Evolutionary conservation across 2,797 vertebrate species (phyloP).

Genomic region (Sebastes jordani): DNA sequence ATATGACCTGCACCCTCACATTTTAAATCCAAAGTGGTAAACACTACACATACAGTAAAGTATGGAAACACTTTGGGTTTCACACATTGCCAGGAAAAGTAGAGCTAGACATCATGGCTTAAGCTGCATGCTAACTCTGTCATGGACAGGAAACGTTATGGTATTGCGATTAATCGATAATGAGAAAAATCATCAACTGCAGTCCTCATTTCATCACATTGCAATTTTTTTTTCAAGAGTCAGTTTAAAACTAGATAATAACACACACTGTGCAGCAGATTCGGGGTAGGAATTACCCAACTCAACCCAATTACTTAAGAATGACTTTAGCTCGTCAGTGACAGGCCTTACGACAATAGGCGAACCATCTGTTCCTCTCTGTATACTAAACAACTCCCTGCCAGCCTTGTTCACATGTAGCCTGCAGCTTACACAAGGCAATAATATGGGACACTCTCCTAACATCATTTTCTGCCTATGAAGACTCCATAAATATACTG

Average conservation of each 20-base stretch:
- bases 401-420: constrained; percentile 38
- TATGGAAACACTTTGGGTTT: too few relatives aligned
- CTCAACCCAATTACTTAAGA: constrained; percentile 58
- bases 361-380: constrained; percentile 69
- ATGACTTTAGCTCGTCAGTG: constrained; percentile 51
- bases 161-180: background rate
- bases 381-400: constrained; percentile 53
- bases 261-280: constrained; percentile 23
- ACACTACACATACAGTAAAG: too few relatives aligned
- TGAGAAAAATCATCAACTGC: background rate
- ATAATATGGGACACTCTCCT: constrained; percentile 44
- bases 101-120: too few relatives aligned
- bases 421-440: constrained; percentile 41
- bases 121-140: too few relatives aligned
- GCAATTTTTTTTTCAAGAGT: background rate
- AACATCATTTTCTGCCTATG: constrained; percentile 35
- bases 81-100: too few relatives aligned
- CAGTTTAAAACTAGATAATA: background rate
- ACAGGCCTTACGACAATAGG: constrained; percentile 50
- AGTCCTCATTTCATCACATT: background rate
- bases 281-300: constrained; percentile 34
- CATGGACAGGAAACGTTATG: too few relatives aligned
- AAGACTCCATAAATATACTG: constrained; percentile 40
- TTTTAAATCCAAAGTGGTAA: too few relatives aligned
- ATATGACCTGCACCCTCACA: background rate